phyloP scores from a whole-genome alignment of 53 echinoderm and acorn worm genomes.

The Glandiceps talaboti region DNA sequence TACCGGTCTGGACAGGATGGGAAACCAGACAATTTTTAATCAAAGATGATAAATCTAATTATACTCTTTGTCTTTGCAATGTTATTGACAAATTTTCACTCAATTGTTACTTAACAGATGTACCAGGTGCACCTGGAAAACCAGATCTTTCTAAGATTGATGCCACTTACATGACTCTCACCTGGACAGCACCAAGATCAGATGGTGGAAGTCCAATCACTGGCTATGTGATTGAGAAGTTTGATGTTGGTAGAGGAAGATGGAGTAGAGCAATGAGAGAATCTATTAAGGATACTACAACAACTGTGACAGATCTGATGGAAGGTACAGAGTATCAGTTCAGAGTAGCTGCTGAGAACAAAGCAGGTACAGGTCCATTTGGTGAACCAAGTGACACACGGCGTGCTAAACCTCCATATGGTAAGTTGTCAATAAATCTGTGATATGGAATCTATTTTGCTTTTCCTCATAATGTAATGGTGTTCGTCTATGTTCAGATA shows the following conservation, averaged over 20 bases:
- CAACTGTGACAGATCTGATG: slow-evolving; percentile 40
- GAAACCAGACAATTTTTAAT: too few relatives aligned
- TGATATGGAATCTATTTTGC: too few relatives aligned
- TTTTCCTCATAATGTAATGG: too few relatives aligned
- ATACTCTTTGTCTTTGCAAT: too few relatives aligned
- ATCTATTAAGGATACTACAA: slow-evolving; percentile 30
- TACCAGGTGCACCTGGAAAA: slow-evolving; percentile 54
- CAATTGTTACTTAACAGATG: slow-evolving; percentile 31
- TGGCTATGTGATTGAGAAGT: slow-evolving; percentile 74
- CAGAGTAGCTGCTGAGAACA: slow-evolving; percentile 68
- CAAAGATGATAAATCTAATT: too few relatives aligned
- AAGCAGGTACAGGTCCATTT: slow-evolving; percentile 61
- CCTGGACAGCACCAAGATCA: slow-evolving; percentile 61
- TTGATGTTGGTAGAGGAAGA: slow-evolving; percentile 48
- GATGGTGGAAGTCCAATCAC: slow-evolving; percentile 83
- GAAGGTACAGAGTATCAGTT: slow-evolving; percentile 76
- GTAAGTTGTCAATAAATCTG: slow-evolving; percentile 33
- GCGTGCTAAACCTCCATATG: slow-evolving; percentile 63
- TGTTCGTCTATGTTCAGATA: too few relatives aligned
- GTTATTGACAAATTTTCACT: too few relatives aligned
- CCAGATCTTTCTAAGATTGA: slow-evolving; percentile 55
- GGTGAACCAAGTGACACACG: slow-evolving; percentile 38
- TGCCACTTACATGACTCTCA: slow-evolving; percentile 42
- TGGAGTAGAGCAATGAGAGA: slow-evolving; percentile 53
- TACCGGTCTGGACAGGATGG: too few relatives aligned